Evolutionary conservation across 2,888 invertebrate genomes (phyloP).

Genomic region (Oegoconia quadripuncta): DNA sequence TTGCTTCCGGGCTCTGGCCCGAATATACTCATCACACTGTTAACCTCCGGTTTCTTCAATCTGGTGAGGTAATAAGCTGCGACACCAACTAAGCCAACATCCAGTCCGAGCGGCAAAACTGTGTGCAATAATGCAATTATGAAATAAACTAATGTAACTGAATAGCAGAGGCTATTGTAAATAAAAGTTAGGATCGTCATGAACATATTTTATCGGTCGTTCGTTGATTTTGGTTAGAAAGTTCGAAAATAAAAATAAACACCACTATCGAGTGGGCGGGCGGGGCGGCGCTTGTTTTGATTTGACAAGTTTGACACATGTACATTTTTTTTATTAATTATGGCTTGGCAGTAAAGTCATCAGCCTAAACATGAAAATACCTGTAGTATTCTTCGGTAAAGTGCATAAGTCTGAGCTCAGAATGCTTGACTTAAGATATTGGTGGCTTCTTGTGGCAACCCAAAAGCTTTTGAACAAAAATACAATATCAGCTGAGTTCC

Average conservation of each 20-base stretch:
- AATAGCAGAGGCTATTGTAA: conserved; percentile 43
- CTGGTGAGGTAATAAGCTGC: conserved; percentile 56
- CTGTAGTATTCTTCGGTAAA: too few species aligned
- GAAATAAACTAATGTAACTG: conserved; percentile 39
- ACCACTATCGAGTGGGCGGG: neutral
- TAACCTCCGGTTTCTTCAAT: conserved; percentile 57
- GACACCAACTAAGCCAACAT: conserved; percentile 54
- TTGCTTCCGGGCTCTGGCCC: conserved; percentile 72
- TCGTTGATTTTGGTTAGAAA: conserved; percentile 29
- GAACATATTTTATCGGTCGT: conserved; percentile 46
- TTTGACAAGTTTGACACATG: too few species aligned
- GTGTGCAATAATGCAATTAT: conserved; percentile 48
- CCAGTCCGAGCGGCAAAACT: conserved; percentile 64
- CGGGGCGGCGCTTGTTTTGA: conserved; percentile 1
- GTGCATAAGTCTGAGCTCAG: too few species aligned
- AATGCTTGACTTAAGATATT: too few species aligned
- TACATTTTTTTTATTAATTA: too few species aligned
- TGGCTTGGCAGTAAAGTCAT: too few species aligned
- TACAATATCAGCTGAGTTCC: too few species aligned
- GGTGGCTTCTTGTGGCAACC: too few species aligned
- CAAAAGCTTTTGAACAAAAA: too few species aligned
- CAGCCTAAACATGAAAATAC: too few species aligned
- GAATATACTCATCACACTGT: conserved; percentile 66
- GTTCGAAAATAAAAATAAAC: conserved; percentile 53
- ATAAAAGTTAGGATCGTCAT: conserved; percentile 40